phyloP scores from a whole-genome alignment of 2,888 invertebrate genomes.

The Folsomia manolachei region DNA sequence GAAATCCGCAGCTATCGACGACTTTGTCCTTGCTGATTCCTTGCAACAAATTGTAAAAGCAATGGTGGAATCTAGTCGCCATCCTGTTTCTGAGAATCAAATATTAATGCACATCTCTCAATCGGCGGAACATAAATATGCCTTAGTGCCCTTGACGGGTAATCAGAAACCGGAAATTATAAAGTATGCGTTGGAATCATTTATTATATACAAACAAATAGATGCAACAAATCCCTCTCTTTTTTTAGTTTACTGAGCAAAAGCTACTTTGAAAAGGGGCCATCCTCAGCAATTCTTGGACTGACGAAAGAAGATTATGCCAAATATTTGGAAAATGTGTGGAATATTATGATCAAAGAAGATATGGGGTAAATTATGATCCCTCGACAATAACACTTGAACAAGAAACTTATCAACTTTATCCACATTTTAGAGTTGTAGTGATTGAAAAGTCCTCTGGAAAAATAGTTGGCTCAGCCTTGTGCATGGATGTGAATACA shows the following conservation, averaged over 20 bases:
- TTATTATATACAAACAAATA: too few species aligned
- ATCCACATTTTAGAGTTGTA: conserved; percentile 21
- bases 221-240: too few species aligned
- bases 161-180: conserved; percentile 13
- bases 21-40: conserved; percentile 24
- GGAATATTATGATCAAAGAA: conserved; percentile 22
- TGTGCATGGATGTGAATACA: conserved; percentile 17
- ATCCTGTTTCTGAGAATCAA: background rate
- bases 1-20: conserved; percentile 55
- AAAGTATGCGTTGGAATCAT: conserved; percentile 15
- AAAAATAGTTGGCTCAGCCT: conserved; percentile 14
- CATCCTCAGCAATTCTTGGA: background rate
- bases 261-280: conserved; percentile 7
- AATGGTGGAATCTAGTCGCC: conserved; percentile 11
- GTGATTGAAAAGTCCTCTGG: background rate
- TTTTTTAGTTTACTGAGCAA: conserved; percentile 18
- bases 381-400: background rate
- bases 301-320: conserved; percentile 6
- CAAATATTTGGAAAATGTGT: conserved; percentile 14
- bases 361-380: conserved; percentile 19
- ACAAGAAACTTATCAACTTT: too few species aligned
- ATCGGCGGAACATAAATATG: background rate
- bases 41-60: conserved; percentile 11
- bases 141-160: background rate
- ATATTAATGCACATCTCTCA: background rate